phyloP scores from a whole-genome alignment of 2,797 vertebrate species.

The Gobio occitaniae region DNA sequence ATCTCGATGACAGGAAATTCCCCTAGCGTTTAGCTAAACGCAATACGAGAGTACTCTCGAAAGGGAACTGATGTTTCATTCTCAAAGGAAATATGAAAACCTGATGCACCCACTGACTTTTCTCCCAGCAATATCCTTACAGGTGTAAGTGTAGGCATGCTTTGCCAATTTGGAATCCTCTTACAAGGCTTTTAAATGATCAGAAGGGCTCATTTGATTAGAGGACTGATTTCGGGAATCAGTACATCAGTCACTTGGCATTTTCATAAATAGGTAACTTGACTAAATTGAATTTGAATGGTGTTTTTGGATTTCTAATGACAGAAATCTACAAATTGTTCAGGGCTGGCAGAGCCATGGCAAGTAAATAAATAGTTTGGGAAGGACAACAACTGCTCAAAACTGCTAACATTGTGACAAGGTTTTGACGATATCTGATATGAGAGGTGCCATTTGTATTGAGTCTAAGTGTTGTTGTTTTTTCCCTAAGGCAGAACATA shows the following conservation, averaged over 20 bases:
- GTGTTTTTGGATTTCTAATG: not conserved
- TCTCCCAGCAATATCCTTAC: not conserved
- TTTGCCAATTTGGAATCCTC: not conserved
- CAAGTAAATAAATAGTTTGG: not conserved
- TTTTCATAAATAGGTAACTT: not conserved
- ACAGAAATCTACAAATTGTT: not conserved
- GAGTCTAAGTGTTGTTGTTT: constrained; percentile 44
- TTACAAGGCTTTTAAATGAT: constrained; percentile 20
- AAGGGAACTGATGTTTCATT: not conserved
- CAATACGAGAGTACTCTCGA: no score
- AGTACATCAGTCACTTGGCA: not conserved
- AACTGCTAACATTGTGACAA: constrained; percentile 32
- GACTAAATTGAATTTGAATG: not conserved
- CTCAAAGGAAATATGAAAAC: constrained; percentile 26
- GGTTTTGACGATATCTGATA: constrained; percentile 31
- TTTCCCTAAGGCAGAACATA: constrained; percentile 28
- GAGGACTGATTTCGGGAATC: constrained; percentile 9
- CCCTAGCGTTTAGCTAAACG: no score
- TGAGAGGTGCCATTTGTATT: constrained; percentile 45
- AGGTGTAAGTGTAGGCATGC: constrained; percentile 8
- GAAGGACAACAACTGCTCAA: constrained; percentile 15
- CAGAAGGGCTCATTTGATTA: constrained; percentile 8
- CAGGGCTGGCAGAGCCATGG: not conserved
- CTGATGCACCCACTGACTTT: not conserved
- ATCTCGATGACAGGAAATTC: no score